phyloP scores from a whole-genome alignment of 2,888 invertebrate species.

The Odontothrips loti region DNA sequence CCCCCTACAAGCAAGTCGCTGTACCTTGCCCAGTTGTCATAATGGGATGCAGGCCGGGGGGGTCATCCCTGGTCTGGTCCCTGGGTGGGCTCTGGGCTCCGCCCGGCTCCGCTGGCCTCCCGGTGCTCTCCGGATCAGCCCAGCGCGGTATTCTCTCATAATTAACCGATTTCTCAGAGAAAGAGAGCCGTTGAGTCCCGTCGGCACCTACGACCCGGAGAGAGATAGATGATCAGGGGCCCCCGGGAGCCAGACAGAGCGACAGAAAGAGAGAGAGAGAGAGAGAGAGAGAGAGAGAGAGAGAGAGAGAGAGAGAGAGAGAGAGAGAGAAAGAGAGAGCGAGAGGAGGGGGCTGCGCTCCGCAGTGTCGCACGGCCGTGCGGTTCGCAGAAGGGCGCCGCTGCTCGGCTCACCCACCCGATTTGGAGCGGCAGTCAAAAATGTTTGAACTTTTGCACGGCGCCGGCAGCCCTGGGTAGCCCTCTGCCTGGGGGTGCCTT shows the following conservation, averaged over 20 bases:
- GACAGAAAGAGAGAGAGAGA: background rate
- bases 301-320: background rate
- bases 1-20: too few species aligned
- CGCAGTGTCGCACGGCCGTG: too few species aligned
- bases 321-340: background rate
- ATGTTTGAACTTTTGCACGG: too few species aligned
- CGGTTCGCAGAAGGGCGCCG: background rate
- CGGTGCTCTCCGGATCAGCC: background rate
- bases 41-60: too few species aligned
- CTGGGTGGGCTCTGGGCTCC: background rate
- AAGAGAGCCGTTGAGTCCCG: background rate
- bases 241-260: background rate
- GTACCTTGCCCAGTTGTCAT: too few species aligned
- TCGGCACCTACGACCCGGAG: too few species aligned
- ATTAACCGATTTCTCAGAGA: conserved; percentile 4
- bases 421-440: background rate
- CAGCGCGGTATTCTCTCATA: background rate
- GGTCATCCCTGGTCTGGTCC: too few species aligned
- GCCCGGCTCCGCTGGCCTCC: too few species aligned
- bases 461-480: background rate
- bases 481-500: background rate
- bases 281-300: background rate
- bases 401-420: background rate
- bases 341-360: too few species aligned
- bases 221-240: background rate